Conservation (phyloP, 2,888 invertebrate species). For the Spilarctia lutea region DNA sequence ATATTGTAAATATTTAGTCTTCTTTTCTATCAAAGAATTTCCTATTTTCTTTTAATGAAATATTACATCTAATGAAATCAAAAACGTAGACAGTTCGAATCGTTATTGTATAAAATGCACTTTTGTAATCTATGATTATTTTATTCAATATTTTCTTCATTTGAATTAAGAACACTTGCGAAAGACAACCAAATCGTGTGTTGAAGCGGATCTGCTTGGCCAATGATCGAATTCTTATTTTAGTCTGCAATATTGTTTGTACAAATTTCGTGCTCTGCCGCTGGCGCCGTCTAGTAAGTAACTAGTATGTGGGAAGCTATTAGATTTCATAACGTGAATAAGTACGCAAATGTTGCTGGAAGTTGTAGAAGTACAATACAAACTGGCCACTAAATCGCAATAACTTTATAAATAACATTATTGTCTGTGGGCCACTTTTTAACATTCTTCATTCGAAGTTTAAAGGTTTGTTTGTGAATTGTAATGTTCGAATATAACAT, state of each 20-base stretch:
- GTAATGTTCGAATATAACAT: not conserved
- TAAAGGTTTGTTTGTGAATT: not conserved
- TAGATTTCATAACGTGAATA: constrained; percentile 30
- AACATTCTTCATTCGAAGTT: not conserved
- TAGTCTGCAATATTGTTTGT: constrained; percentile 45
- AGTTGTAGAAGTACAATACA: not conserved
- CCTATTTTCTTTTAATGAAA: constrained; percentile 10
- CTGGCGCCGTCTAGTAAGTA: constrained; percentile 23
- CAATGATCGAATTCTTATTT: constrained; percentile 52
- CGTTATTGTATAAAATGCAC: constrained; percentile 14
- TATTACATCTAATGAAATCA: constrained; percentile 15
- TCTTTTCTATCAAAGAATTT: constrained; percentile 2
- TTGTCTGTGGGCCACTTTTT: not conserved
- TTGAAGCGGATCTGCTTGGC: constrained; percentile 48
- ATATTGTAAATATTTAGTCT: constrained; percentile 22
- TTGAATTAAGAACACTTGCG: constrained; percentile 11
- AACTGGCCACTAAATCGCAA: not conserved
- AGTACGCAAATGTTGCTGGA: not conserved
- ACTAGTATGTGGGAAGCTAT: constrained; percentile 35
- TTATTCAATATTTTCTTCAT: not conserved
- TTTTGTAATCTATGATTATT: constrained; percentile 16
- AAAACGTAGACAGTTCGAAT: constrained; percentile 12
- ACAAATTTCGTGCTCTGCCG: constrained; percentile 34
- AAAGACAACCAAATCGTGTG: constrained; percentile 31
- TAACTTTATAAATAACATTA: not conserved